Evolutionary conservation across 2,113 vertebrate genomes (phyloP).

Genomic region (Cyprinodon variegatus): DNA sequence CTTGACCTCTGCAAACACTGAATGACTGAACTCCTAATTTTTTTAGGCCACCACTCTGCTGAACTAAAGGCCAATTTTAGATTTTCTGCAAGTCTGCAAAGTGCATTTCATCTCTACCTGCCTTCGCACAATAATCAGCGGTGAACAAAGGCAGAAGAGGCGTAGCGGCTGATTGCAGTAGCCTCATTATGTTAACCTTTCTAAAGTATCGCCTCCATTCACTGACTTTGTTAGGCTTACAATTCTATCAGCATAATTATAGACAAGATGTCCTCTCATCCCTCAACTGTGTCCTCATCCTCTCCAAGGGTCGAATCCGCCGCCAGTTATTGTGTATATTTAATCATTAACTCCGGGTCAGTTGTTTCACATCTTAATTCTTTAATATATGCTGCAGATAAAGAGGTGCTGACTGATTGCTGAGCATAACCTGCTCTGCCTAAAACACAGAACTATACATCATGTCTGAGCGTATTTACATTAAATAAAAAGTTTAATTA

Average conservation of each 20-base stretch:
- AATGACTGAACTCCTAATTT: slow-evolving; percentile 52
- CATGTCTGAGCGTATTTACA: neutral
- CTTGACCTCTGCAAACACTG: slow-evolving; percentile 59
- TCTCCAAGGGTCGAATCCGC: slow-evolving; percentile 14
- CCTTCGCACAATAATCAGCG: slow-evolving; percentile 46
- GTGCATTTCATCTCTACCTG: slow-evolving; percentile 27
- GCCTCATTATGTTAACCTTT: slow-evolving; percentile 44
- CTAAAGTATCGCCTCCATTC: slow-evolving; percentile 35
- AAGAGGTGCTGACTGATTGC: neutral
- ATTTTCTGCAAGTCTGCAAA: slow-evolving; percentile 50
- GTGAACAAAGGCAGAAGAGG: slow-evolving; percentile 38
- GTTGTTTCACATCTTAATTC: neutral
- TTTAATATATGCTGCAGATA: neutral
- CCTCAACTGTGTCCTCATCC: slow-evolving; percentile 14
- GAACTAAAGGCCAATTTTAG: slow-evolving; percentile 63
- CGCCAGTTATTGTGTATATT: slow-evolving; percentile 22
- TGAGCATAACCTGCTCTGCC: too few relatives aligned
- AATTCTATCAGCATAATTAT: slow-evolving; percentile 37
- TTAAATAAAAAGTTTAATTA: too few relatives aligned
- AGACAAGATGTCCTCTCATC: slow-evolving; percentile 24
- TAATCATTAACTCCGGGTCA: slow-evolving; percentile 25
- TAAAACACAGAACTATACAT: neutral
- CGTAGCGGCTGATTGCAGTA: slow-evolving; percentile 22
- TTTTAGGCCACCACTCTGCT: slow-evolving; percentile 53
- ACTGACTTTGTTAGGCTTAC: slow-evolving; percentile 31